Percentiles rank a stretch among this genome's conserved stretches.
Evolutionary conservation across 2,888 invertebrate genomes (phyloP).

Genomic region (Julus scanicus): DNA sequence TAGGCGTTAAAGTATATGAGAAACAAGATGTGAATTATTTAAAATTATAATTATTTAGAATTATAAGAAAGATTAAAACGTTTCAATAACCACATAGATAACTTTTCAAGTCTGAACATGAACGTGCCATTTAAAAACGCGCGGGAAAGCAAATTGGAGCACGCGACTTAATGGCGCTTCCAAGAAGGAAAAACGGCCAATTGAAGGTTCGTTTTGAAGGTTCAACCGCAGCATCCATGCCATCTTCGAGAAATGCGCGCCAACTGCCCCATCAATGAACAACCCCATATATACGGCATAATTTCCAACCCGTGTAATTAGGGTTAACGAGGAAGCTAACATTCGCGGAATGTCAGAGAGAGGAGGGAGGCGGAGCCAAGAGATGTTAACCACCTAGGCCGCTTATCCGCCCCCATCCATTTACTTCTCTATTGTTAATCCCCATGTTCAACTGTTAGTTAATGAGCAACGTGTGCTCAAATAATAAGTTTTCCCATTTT

Average conservation of each 20-base stretch:
- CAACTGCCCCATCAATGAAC: slow-evolving; percentile 4
- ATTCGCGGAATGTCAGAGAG: slow-evolving; percentile 22
- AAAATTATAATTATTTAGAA: too few species aligned
- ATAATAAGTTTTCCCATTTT: slow-evolving; percentile 43
- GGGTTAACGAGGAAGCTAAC: slow-evolving; percentile 45
- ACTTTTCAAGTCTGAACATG: too few species aligned
- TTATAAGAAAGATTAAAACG: too few species aligned
- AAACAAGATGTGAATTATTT: too few species aligned
- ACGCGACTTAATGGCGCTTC: neutral
- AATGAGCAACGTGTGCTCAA: slow-evolving; percentile 43
- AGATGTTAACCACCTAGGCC: slow-evolving; percentile 47
- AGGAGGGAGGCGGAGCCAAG: slow-evolving; percentile 31
- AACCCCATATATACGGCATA: slow-evolving; percentile 12
- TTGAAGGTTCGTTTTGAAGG: neutral
- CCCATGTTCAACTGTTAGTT: slow-evolving; percentile 47
- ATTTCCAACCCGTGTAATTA: slow-evolving; percentile 43
- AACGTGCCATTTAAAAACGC: neutral
- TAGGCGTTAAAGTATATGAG: too few species aligned
- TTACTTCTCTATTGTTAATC: slow-evolving; percentile 45
- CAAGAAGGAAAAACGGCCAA: neutral
- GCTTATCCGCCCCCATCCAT: slow-evolving; percentile 47
- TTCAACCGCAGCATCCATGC: neutral
- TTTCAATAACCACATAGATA: too few species aligned
- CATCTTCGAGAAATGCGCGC: slow-evolving; percentile 40
- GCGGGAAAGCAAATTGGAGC: neutral